Evolutionary conservation across 2,113 vertebrate species (phyloP).

Genomic region (Motacilla alba): DNA sequence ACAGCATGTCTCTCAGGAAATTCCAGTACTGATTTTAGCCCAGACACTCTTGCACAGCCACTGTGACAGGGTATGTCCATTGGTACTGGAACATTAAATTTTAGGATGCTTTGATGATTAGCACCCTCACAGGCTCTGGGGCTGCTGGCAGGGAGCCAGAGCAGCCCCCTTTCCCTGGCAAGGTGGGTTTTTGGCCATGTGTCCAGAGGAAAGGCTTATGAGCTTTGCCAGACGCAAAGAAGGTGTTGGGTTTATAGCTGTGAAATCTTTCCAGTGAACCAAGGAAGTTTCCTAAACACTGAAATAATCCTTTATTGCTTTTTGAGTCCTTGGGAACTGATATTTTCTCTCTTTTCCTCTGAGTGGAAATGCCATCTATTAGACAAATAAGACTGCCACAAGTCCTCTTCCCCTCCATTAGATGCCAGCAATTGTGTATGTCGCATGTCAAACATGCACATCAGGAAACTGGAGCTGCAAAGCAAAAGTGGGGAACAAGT

Average conservation of each 20-base stretch:
- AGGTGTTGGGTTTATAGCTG: not conserved
- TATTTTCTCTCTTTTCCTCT: not conserved
- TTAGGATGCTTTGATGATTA: not conserved
- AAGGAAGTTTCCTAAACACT: not conserved
- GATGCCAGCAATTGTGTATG: rapidly evolving
- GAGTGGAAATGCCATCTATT: not conserved
- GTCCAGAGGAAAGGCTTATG: not conserved
- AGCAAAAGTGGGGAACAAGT: not conserved
- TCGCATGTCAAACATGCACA: rapidly evolving
- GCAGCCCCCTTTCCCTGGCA: not conserved
- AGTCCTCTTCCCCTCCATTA: not conserved
- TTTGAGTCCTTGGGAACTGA: not conserved
- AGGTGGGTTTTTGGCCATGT: not conserved
- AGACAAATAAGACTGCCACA: not conserved
- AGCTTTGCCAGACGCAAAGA: not conserved
- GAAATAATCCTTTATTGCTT: not conserved
- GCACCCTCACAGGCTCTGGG: rapidly evolving
- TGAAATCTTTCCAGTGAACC: not conserved
- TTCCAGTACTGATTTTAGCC: not conserved
- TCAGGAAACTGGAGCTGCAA: not conserved
- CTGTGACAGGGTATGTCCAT: not conserved
- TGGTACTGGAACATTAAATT: not conserved
- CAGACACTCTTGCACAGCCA: rapidly evolving
- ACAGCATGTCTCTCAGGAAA: not conserved
- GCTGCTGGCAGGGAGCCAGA: not conserved